Percentiles rank a stretch among this genome's conserved stretches.
phyloP scores from a whole-genome alignment of 2,797 vertebrate genomes.

The Geotrypetes seraphini region DNA sequence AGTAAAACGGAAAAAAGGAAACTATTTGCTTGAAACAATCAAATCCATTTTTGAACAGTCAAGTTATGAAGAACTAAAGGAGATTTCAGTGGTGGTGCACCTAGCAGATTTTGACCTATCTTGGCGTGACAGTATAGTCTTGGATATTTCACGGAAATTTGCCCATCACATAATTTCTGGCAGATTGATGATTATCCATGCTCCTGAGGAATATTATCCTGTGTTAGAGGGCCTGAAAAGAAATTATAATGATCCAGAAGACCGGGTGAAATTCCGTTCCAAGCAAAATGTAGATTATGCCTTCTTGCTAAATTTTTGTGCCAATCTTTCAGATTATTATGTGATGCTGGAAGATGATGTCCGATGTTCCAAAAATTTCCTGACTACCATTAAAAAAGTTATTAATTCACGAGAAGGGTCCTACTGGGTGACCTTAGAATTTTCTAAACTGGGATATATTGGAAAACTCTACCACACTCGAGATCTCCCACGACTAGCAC shows the following conservation, averaged over 20 bases:
- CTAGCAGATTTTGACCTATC: constrained; percentile 83
- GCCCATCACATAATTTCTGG: constrained; percentile 93
- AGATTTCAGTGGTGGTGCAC: constrained; percentile 92
- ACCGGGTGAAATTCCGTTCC: constrained; percentile 88
- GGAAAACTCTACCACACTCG: constrained; percentile 93
- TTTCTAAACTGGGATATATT: constrained; percentile 96
- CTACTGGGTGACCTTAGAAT: constrained; percentile 96
- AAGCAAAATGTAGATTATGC: constrained; percentile 98
- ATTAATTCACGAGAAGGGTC: constrained; percentile 86
- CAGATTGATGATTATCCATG: constrained; percentile 85
- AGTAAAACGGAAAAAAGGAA: constrained; percentile 87
- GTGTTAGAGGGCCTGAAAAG: constrained; percentile 87
- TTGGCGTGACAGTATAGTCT: constrained; percentile 85
- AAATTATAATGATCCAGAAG: constrained; percentile 95
- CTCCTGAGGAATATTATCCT: constrained; percentile 86
- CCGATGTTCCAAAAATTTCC: constrained; percentile 88
- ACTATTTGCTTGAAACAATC: constrained; percentile 93
- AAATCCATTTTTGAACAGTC: constrained; percentile 98
- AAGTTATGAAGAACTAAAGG: constrained; percentile 92
- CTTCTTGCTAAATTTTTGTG: constrained; percentile 93
- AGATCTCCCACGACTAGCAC: constrained; percentile 85
- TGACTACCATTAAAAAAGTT: constrained; percentile 91
- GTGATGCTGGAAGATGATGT: constrained; percentile 96
- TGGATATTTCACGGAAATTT: constrained; percentile 90
- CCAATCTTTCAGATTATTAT: constrained; percentile 92